These are phyloP conservation scores for Progne subis DNA, from an alignment of 2,113 vertebrate species.

Conservation along the genomic window DNA sequence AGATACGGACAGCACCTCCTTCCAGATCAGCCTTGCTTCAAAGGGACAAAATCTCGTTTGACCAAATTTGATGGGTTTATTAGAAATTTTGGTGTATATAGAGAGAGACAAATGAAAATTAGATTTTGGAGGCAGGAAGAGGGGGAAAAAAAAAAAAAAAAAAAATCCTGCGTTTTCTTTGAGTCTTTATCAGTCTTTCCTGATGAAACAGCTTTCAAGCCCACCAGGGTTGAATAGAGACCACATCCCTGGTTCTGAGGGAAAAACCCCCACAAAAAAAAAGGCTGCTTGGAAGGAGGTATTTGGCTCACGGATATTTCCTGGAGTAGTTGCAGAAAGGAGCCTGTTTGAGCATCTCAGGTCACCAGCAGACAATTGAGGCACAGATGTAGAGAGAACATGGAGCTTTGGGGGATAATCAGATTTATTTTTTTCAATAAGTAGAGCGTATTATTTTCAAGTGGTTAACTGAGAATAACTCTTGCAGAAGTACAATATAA, in stretches of 20 bases:
- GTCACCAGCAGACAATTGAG: slow-evolving; percentile 28
- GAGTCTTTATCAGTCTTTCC: not conserved
- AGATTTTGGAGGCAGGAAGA: not conserved
- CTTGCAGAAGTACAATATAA: slow-evolving; percentile 55
- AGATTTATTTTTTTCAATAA: slow-evolving; percentile 49
- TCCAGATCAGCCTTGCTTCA: not conserved
- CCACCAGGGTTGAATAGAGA: not conserved
- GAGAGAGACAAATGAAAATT: not conserved
- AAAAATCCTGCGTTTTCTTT: not conserved
- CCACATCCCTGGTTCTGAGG: not conserved
- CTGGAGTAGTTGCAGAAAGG: not conserved
- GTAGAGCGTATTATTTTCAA: slow-evolving; percentile 63
- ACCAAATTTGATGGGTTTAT: not conserved
- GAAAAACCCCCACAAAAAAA: not conserved
- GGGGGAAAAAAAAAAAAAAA: fast-evolving
- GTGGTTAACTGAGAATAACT: slow-evolving; percentile 60
- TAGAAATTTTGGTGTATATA: fast-evolving
- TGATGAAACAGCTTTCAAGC: not conserved
- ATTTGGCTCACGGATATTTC: not conserved
- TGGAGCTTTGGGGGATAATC: slow-evolving; percentile 27
- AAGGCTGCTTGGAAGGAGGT: not conserved
- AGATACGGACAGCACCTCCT: not conserved
- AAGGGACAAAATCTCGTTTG: not conserved
- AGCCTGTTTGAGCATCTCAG: not conserved
- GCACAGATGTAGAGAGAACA: slow-evolving; percentile 40